Conservation (phyloP, 1,140 invertebrate genomes). For the Branchinecta lynchi region DNA sequence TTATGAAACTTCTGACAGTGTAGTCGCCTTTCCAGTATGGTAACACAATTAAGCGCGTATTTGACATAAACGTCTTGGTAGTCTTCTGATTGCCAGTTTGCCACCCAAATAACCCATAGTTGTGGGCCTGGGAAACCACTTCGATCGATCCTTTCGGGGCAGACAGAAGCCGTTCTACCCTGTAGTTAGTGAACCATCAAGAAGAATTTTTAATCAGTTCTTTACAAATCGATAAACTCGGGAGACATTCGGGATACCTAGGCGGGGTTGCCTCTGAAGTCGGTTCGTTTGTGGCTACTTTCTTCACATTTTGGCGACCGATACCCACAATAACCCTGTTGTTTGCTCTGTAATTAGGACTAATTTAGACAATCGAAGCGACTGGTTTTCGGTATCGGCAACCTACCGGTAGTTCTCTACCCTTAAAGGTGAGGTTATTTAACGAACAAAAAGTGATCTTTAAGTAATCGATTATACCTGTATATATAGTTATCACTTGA, state of each 20-base stretch:
- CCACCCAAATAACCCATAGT: too few relatives aligned
- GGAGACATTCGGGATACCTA: neutral
- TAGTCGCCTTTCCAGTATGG: too few relatives aligned
- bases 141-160: neutral
- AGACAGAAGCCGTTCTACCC: slow-evolving; percentile 10
- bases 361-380: neutral
- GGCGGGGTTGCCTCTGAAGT: neutral
- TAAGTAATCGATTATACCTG: too few relatives aligned
- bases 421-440: too few relatives aligned
- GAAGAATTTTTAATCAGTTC: slow-evolving; percentile 11
- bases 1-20: too few relatives aligned
- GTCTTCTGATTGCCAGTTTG: too few relatives aligned
- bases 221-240: slow-evolving; percentile 4
- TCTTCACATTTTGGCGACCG: neutral
- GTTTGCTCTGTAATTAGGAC: slow-evolving; percentile 11
- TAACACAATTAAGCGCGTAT: too few relatives aligned
- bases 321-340: neutral
- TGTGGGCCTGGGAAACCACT: neutral
- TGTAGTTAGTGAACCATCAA: slow-evolving; percentile 1
- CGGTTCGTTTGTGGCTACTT: slow-evolving; percentile 10
- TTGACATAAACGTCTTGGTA: too few relatives aligned
- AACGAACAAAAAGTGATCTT: too few relatives aligned
- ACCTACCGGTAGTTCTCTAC: too few relatives aligned
- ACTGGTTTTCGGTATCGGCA: too few relatives aligned
- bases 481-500: too few relatives aligned